Base-by-base conservation (phyloP, 2,888 invertebrate species). In the Loripinus fragilis region DNA sequence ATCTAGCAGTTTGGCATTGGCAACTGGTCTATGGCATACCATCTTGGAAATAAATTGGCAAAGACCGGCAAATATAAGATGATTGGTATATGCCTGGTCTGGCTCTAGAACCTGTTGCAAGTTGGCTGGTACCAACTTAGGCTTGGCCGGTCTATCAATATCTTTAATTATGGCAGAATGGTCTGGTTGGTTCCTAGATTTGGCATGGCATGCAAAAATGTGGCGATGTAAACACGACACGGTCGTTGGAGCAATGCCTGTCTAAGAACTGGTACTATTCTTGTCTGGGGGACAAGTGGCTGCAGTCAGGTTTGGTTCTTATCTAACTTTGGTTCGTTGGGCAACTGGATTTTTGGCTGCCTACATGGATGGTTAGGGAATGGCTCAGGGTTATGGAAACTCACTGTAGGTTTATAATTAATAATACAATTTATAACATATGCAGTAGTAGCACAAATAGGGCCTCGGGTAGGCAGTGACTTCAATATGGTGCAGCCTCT, bases 331-430 rank as follows among this genome's bases (percentile, higher is more conserved):
- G 60, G 60, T 60, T 60, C 33, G 60, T 33, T 60, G 33, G 8
- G 30, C 60, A 60, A 33, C 7, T 60, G 60, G 60, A 60, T 33
- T 60, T 55, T 60, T 33, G 60, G 60, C 60, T 60, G 28, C 60
- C 60, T 33, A 60, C 52, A 45, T 28, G 60, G 60, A 45, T 28
- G 60, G 60, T 28, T 20, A 60, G 60, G 60, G 60, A 33, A 60
- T 17, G 30, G 60, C 33, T 33, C 15, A 30, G 33, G 28, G 33
- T 30, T 17, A 20, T 33, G 60, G 60, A 8, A 60, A 60, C 60
- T 60, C 60, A 60, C 60, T 60, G 60, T 60, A 33, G 60, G 60
- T 60, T 60, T 60, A 60, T 60, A 60, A 60, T 60, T 60, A 28
- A 60, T n/a, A 17, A 60, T 33, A 60, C 33, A 60, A 17, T 60